A percentile compares a stretch with the other conserved stretches of the same genome.
phyloP scores from a whole-genome alignment of 1,140 invertebrate species.

The Oreohelix idahoensis region DNA sequence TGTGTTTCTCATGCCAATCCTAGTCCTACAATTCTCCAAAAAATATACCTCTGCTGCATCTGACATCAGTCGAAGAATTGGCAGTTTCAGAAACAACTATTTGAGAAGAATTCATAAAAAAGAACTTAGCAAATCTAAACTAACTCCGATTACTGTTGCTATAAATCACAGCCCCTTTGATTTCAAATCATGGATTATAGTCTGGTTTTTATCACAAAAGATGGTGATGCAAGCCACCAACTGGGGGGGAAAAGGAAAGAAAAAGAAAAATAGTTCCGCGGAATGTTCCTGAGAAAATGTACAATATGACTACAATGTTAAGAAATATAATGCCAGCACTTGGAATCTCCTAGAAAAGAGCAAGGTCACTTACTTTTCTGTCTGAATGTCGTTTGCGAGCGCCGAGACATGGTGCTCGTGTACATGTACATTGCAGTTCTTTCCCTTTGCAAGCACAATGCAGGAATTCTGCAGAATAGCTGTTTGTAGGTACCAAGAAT shows the following conservation, averaged over 20 bases:
- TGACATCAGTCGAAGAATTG: conserved; percentile 10
- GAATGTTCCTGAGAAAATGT: not conserved
- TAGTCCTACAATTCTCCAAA: conserved; percentile 31
- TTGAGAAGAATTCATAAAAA: not conserved
- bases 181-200: not conserved
- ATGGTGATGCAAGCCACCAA: no score
- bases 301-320: not conserved
- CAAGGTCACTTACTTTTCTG: conserved; percentile 18
- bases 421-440: conserved; percentile 28
- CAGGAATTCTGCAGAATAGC: conserved; percentile 7
- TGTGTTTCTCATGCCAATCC: conserved; percentile 22
- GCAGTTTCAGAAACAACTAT: conserved; percentile 26
- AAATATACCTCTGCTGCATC: conserved; percentile 11
- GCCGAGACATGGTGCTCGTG: conserved; percentile 16
- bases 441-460: not conserved
- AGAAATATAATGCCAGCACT: not conserved
- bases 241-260: not conserved
- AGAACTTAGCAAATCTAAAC: not conserved
- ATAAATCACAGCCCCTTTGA: conserved; percentile 3
- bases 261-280: not conserved
- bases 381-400: conserved; percentile 27
- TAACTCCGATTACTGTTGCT: not conserved
- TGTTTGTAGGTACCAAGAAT: not conserved
- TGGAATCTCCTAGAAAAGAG: not conserved
- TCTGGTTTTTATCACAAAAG: not conserved